Base-by-base conservation (phyloP, 2,797 vertebrate species). In the Takifugu ocellatus region DNA sequence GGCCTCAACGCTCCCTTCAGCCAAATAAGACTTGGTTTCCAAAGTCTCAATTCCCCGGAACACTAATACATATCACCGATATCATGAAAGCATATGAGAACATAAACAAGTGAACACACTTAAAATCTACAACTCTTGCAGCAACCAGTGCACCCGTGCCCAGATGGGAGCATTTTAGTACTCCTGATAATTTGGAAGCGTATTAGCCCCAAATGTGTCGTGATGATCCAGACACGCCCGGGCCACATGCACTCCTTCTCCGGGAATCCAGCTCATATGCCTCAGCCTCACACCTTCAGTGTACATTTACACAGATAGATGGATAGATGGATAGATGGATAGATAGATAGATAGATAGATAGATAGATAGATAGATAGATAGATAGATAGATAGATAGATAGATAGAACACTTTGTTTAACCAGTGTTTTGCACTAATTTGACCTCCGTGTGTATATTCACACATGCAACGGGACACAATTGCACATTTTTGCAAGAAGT, bases 211-310 rank as follows among this genome's bases (percentile, higher is more conserved):
- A 3, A 39, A 39, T 39, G 74, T 54, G 29, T 84, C 49, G 64
- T 82, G 74, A 77, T 83, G 79, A 85, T 78, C 70, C 79, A 85
- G 87, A 89, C 87, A 90, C 88, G 56, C 87, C 89, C 83, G 84
- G 79, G 64, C 68, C 51, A 66, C 64, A 56, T 44, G 64, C 63
- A 48, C 76, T 62, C 75, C 56, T 56, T 77, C 68, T 60, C 73
- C 60, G 69, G 70, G 70, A 72, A 82, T 79, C 57, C 64, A 76
- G 65, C 56, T 61, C 67, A 55, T 62, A 64, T 79, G 68, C 74
- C 63, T 72, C 59, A 26, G 47, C 59, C 67, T 25, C 51, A 68
- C 51, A 50, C 65, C 63, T 67, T 60, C 45, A 56, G 7, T 29
- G 50, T 54, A 67, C 59, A 49, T 29, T 51, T 56, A 50, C 27